Base-by-base conservation (phyloP, 1,140 invertebrate genomes). In the Camponotus floridanus region DNA sequence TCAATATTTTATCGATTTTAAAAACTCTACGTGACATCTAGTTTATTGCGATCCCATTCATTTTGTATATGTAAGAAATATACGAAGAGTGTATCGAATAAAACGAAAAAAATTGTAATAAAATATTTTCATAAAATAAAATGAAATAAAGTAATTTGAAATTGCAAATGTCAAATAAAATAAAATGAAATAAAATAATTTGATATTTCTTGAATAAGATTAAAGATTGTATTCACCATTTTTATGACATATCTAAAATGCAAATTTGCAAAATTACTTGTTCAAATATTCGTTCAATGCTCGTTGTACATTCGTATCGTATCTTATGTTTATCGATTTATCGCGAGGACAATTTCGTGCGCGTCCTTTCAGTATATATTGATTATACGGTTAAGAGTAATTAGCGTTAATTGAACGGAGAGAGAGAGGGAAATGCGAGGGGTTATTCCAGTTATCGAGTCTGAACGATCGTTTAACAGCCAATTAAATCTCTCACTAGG, bases 401-500 rank as follows among this genome's bases (percentile, higher is more conserved):
- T 89, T 89, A 89, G 68, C 73, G 88, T 86, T 89, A 89, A 89
- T 88, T 89, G 87, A 59, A 88, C 76, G 51, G 42, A 57, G 76
- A 79, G 61, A 26, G 39, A 65, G 76, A 65, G 65, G 26, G 39
- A 26, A 45, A 9, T 2, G 26, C 26, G 36, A 26, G 48, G 59
- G 42, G 80, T 67, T 64, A 48, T 86, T 36, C 61, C 65, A 59
- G 48, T 55, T 71, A 11, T 57, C 79, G 79, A 26, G 31, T 9
- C 45, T 71, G 42, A 61, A 73, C 70, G 74, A 65, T 71, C 88
- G 87, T 78, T 89, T 89, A 89, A 89, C 88, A 87, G 76, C 76
- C 88, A 88, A 89, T 89, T 89, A 88, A 89, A 89, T 89, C 87
- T 79, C 74, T 88, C 79, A 33, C 62, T 62, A 71, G 57, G 83